Evolutionary conservation across 2,888 invertebrate species (phyloP), one percentile per base, ranked within the genome.

Genomic region (Drosophila anomalipes): DNA sequence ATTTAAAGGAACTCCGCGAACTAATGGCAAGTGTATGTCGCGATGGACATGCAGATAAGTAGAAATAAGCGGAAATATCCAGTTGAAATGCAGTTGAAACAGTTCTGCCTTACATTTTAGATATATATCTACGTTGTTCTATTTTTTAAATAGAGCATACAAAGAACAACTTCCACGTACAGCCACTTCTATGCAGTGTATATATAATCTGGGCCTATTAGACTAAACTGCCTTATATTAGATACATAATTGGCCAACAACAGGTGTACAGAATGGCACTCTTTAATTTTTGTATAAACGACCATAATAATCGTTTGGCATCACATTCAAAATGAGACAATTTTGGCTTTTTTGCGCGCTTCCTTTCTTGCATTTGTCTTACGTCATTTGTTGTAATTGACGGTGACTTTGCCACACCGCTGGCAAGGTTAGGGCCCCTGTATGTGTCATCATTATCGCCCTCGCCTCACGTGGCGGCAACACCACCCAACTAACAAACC

Each of bases 401-500:
- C 82, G 67, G 49, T 74, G 79, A 79, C 79, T 81, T 79, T 79
- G 77, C 70, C 77, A 59, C 70, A 73, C 59, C 39, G 61, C 30
- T 68, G 49, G 70, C 72, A 75, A 79, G 81, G 81, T 72, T 82
- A 73, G 82, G 68, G 52, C 58, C 70, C 68, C 67, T 67, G 74
- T 79, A 83, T 85, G 84, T 85, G 84, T 89, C 84, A 85, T 85
- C 84, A 85, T 85, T 89, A 85, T 86, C 84, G 84, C 87, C 79
- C 76, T 77, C 77, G 68, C 65, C 68, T 72, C 81, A 68, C 70
- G 75, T 86, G 81, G 62, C 72, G 76, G 56, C 56, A 53, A 26
- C 47, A 12, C 19, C 51, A 28, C 30, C 60, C 35, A 16, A 33
- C 35, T 26, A 33, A 19, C 30, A 16, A 14, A 12, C 57, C 57